A percentile compares a stretch with the other conserved stretches of the same genome.
phyloP scores from a whole-genome alignment of 2,113 vertebrate genomes.

The Antechinus stuartii region DNA sequence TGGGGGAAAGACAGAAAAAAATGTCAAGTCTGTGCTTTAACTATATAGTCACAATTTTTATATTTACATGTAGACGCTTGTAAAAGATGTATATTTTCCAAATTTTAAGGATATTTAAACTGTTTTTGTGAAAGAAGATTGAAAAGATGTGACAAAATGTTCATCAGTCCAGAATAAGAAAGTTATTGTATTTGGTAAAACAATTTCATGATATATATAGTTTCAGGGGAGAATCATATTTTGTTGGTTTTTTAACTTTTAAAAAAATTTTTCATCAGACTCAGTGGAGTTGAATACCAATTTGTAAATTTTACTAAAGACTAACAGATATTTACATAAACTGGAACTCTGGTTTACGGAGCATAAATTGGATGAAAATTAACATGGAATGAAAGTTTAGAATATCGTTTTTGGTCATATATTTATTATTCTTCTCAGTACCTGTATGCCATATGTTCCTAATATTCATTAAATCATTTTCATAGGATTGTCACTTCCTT shows the following conservation, averaged over 20 bases:
- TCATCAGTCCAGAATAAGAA: constrained; percentile 44
- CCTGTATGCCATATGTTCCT: neutral
- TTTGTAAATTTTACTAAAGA: constrained; percentile 11
- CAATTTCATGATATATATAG: constrained; percentile 21
- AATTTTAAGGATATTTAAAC: constrained; percentile 55
- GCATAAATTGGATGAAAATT: neutral
- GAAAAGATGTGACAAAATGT: constrained; percentile 44
- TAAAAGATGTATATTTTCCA: constrained; percentile 51
- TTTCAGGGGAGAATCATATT: constrained; percentile 42
- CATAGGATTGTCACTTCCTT: neutral
- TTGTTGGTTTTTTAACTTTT: constrained; percentile 44
- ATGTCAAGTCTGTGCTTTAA: constrained; percentile 51
- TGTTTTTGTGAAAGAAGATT: constrained; percentile 65
- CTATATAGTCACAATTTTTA: constrained; percentile 40
- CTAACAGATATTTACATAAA: neutral
- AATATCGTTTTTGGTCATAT: constrained; percentile 13
- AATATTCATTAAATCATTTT: constrained; percentile 5
- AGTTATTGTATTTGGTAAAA: constrained; percentile 38
- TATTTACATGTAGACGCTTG: constrained; percentile 45
- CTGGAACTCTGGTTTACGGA: neutral
- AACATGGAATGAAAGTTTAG: neutral
- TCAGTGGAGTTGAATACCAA: neutral
- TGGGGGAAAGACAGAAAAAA: constrained; percentile 40
- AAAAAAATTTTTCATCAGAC: neutral
- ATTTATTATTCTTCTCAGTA: constrained; percentile 15